phyloP scores from a whole-genome alignment of 1,140 invertebrate genomes.

The Linepithema humile region DNA sequence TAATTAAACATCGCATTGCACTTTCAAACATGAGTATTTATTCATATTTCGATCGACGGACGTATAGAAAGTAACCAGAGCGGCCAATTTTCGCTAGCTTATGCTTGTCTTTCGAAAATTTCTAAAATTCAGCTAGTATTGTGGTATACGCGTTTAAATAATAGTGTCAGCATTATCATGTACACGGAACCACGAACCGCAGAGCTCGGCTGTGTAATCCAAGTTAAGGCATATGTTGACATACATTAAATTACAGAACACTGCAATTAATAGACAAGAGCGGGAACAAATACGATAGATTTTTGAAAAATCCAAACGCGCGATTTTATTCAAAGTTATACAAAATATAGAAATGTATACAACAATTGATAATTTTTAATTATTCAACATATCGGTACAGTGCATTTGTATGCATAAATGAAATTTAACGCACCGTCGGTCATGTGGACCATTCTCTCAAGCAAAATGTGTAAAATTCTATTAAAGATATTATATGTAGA shows the following conservation, averaged over 20 bases:
- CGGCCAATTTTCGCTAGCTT: neutral
- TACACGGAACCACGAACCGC: neutral
- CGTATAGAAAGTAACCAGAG: neutral
- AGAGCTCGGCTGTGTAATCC: neutral
- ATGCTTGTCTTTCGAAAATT: conserved; percentile 3
- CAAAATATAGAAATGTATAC: neutral
- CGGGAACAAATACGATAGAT: neutral
- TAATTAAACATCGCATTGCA: neutral
- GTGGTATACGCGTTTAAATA: neutral
- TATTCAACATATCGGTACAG: neutral
- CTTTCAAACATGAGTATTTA: neutral
- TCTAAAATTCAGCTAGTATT: neutral
- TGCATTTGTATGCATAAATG: neutral
- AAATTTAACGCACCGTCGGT: neutral
- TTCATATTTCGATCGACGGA: neutral
- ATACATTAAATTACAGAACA: neutral
- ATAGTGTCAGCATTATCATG: conserved; percentile 4
- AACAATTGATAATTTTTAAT: neutral
- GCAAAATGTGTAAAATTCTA: neutral
- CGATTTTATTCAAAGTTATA: neutral
- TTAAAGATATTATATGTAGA: too few species aligned
- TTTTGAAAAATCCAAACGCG: neutral
- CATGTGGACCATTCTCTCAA: neutral
- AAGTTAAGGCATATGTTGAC: conserved; percentile 8
- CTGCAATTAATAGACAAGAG: neutral